Evolutionary conservation across 2,113 vertebrate genomes (phyloP).

Genomic region (Cynoglossus semilaevis): DNA sequence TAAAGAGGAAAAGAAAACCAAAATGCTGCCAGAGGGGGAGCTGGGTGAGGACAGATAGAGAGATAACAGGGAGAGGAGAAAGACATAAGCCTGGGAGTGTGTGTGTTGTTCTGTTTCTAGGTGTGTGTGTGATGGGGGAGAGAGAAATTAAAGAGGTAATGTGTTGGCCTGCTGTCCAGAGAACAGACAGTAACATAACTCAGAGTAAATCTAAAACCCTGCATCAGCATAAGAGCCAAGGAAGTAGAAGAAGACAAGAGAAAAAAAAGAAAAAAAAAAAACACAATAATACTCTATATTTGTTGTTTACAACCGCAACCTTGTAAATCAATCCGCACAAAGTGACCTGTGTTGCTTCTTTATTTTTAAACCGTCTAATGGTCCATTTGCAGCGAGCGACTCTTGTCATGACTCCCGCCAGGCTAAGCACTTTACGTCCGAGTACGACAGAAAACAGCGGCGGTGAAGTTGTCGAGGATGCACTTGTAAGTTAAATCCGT

Average conservation of each 20-base stretch:
- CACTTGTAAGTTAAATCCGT: neutral
- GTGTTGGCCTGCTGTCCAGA: constrained; percentile 28
- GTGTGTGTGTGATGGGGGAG: constrained; percentile 3
- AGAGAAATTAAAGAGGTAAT: constrained; percentile 1
- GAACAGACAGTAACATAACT: constrained; percentile 27
- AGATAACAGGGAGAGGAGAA: constrained; percentile 10
- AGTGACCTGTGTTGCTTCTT: too few species aligned
- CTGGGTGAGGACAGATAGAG: constrained; percentile 28
- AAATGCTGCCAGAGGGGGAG: constrained; percentile 21
- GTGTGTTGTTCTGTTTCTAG: too few species aligned
- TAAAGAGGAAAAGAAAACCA: constrained; percentile 21
- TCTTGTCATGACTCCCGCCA: neutral
- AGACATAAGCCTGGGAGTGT: neutral
- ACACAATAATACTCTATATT: neutral
- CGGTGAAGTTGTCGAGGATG: neutral
- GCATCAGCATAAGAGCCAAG: constrained; percentile 32
- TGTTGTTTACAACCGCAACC: neutral
- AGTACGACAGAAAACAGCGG: neutral
- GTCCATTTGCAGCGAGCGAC: neutral
- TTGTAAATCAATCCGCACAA: neutral
- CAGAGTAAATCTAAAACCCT: constrained; percentile 24
- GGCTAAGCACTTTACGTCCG: neutral
- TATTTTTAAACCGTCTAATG: neutral
- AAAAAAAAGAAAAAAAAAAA: neutral
- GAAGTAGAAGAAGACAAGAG: constrained; percentile 7